A percentile compares a stretch with the other conserved stretches of the same genome.
Evolutionary conservation across 2,113 vertebrate genomes (phyloP).

Genomic region (Candoia aspera): DNA sequence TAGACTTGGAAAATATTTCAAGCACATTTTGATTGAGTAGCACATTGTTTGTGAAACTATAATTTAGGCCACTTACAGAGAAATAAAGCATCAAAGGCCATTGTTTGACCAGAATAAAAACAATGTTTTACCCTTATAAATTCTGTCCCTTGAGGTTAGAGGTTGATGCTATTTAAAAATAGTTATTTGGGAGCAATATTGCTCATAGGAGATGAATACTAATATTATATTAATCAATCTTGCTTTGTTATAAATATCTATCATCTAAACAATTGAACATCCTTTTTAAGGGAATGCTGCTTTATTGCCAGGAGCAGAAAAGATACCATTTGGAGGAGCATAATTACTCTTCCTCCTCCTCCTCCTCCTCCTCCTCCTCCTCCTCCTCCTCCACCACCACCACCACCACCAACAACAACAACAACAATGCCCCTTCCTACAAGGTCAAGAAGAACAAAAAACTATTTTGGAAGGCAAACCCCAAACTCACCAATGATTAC

Average conservation of each 20-base stretch:
- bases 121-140: background rate
- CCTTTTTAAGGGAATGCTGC: background rate
- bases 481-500: background rate
- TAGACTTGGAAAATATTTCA: conserved; percentile 54
- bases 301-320: background rate
- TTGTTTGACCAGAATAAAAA: conserved; percentile 13
- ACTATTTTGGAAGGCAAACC: background rate
- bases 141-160: conserved; percentile 12
- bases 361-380: no score
- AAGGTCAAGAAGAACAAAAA: background rate
- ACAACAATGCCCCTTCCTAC: background rate
- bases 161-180: background rate
- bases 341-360: background rate
- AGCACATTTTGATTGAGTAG: conserved; percentile 48
- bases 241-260: background rate
- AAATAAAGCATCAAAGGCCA: background rate
- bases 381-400: no score
- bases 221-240: background rate
- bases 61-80: conserved; percentile 38
- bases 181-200: background rate
- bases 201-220: background rate
- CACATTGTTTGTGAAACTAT: conserved; percentile 49
- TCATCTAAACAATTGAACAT: background rate
- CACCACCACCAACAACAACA: no score
- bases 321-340: background rate